These are phyloP conservation scores for Epinotia brunnichana DNA, from an alignment of 2,888 invertebrate genomes.

Conservation along the genomic window DNA sequence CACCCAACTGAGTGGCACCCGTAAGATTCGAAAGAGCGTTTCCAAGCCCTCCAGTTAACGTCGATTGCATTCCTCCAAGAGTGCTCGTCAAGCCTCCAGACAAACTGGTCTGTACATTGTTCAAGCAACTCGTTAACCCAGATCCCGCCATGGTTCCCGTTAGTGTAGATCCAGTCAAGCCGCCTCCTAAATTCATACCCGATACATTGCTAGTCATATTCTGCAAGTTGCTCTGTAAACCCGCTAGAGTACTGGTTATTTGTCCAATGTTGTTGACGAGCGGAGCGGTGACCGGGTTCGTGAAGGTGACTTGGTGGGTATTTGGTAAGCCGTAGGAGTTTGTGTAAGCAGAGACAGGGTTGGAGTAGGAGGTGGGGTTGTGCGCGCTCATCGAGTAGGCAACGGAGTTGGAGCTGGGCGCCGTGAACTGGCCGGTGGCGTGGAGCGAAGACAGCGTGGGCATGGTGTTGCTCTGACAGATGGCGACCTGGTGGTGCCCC, in stretches of 20 bases:
- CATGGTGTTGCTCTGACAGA: slow-evolving; percentile 87
- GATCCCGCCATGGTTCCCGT: slow-evolving; percentile 79
- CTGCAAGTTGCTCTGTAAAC: slow-evolving; percentile 78
- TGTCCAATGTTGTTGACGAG: slow-evolving; percentile 80
- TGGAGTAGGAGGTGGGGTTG: slow-evolving; percentile 81
- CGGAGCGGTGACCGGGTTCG: slow-evolving; percentile 79
- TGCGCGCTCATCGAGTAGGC: slow-evolving; percentile 80
- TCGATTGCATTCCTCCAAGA: slow-evolving; percentile 74
- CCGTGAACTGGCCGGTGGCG: slow-evolving; percentile 74
- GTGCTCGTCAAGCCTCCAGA: slow-evolving; percentile 74
- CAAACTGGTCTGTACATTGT: slow-evolving; percentile 75
- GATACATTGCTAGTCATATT: slow-evolving; percentile 76
- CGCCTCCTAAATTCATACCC: slow-evolving; percentile 72
- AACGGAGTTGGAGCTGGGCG: slow-evolving; percentile 78
- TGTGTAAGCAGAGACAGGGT: slow-evolving; percentile 79
- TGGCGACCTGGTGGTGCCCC: slow-evolving; percentile 69
- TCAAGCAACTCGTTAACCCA: slow-evolving; percentile 75
- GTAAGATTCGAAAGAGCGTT: slow-evolving; percentile 75
- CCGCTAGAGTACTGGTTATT: slow-evolving; percentile 78
- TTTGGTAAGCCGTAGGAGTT: slow-evolving; percentile 76
- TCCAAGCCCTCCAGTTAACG: slow-evolving; percentile 72
- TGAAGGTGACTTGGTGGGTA: slow-evolving; percentile 81
- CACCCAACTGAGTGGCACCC: slow-evolving; percentile 72
- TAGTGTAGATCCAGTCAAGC: slow-evolving; percentile 75
- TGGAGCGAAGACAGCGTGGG: slow-evolving; percentile 83